Conservation (phyloP, 1,140 invertebrate species). For the Fopius arisanus region DNA sequence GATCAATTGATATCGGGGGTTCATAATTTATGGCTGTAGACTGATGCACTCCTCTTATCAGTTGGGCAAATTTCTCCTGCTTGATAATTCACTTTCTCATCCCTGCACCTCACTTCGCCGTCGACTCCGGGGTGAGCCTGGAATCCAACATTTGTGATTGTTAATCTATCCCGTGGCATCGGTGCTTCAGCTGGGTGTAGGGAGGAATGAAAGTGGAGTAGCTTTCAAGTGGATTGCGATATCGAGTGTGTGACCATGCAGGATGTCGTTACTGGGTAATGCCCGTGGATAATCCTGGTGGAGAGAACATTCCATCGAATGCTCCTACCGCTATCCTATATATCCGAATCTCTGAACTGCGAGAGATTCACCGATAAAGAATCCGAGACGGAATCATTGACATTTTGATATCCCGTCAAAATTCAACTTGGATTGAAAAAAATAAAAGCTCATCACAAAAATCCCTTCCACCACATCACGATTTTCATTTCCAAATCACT, state of each 20-base stretch:
- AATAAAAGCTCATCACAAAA: too few species aligned
- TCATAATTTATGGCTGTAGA: not conserved
- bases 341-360: too few species aligned
- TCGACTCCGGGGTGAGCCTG: not conserved
- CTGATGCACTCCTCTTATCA: not conserved
- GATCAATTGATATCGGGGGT: too few species aligned
- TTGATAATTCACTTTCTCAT: not conserved
- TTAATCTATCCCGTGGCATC: not conserved
- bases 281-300: not conserved
- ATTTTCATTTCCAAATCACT: too few species aligned
- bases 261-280: not conserved
- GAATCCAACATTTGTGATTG: not conserved
- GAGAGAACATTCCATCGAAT: not conserved
- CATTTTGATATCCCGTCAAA: too few species aligned
- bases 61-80: too few species aligned
- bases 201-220: conserved; percentile 5
- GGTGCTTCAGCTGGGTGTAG: not conserved
- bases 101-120: not conserved
- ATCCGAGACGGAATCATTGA: too few species aligned
- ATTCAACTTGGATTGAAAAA: too few species aligned
- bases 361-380: too few species aligned
- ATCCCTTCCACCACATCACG: too few species aligned
- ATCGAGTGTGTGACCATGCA: conserved; percentile 12
- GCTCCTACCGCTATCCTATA: not conserved
- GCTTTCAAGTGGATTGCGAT: conserved; percentile 17